A percentile compares a stretch with the other conserved stretches of the same genome.
phyloP scores from a whole-genome alignment of 1,140 invertebrate species.

The Macrobrachium nipponense region DNA sequence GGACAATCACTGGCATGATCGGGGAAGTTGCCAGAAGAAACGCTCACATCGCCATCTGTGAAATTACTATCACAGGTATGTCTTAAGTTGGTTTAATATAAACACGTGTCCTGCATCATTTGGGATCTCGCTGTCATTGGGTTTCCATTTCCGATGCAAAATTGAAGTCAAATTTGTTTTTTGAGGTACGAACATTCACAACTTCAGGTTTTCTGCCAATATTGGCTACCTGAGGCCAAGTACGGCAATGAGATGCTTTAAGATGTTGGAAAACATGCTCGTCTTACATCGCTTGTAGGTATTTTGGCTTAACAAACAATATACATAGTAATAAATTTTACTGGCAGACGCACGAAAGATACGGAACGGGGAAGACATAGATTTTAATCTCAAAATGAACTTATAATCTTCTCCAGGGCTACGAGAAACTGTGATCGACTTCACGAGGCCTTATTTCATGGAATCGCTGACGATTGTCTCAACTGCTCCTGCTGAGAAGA shows the following conservation, averaged over 20 bases:
- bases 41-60: conserved; percentile 36
- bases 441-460: conserved; percentile 28
- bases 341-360: neutral
- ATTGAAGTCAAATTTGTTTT: too few species aligned
- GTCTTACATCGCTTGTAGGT: too few species aligned
- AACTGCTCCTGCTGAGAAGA: conserved; percentile 19
- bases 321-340: too few species aligned
- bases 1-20: conserved; percentile 29
- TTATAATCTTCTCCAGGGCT: neutral
- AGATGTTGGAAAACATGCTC: too few species aligned
- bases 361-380: too few species aligned
- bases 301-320: too few species aligned
- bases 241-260: too few species aligned
- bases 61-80: conserved; percentile 39
- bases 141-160: neutral
- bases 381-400: neutral
- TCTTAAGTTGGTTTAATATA: neutral
- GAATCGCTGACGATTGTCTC: conserved; percentile 34
- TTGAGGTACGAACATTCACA: too few species aligned
- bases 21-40: conserved; percentile 36
- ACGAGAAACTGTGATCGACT: conserved; percentile 36
- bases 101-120: neutral
- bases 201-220: too few species aligned
- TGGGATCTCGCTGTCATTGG: neutral
- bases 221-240: too few species aligned